Base-by-base conservation (phyloP, 2,797 vertebrate genomes). In the Macropodus opercularis region DNA sequence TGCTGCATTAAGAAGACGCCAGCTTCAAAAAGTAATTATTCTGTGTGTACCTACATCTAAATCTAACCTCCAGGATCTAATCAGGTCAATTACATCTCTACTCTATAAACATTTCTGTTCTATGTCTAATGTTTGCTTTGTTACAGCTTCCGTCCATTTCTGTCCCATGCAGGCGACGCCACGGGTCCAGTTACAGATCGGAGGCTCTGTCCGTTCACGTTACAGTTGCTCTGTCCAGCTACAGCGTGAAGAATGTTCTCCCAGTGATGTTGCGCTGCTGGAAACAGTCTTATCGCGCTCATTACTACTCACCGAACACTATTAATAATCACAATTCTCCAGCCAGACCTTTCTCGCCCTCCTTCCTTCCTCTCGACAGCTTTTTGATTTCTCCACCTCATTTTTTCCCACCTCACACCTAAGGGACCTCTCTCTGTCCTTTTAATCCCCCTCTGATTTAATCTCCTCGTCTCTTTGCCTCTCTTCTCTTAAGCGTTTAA, bases 61-160 rank as follows among this genome's bases (percentile, higher is more conserved):
- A 82, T 85, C 57, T 80, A 35, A 84, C 79, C 79, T 75, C 54
- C 11, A n/a, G n/a, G n/a, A n/a, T n/a, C n/a, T n/a, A n/a, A n/a
- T n/a, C n/a, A n/a, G n/a, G n/a, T 57, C 21, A 13, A 24, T 9
- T 15, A 59, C 31, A 2, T 63, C 40, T n/a, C 49, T 50, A 29
- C 39, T 14, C 27, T 31, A 11, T 18, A 12, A 50, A 4, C 48
- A 51, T 49, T 40, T 24, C 34, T 42, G 21, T 53, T 46, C 5
- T 35, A 35, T 35, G 2, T 14, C 31, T 34, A 13, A 2, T 13
- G 9, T 29, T 29, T 29, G 3, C 11, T 29, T 7, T 7, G 11
- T 29, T 11, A 2, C 15, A 14, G 10, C 17, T 6, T 36, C 2
- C 29, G 13, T 13, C 13, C 29, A 32, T 32, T 3, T 32, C 13